Conservation (phyloP, 2,888 invertebrate genomes). For the Yponomeuta plumbellus region DNA sequence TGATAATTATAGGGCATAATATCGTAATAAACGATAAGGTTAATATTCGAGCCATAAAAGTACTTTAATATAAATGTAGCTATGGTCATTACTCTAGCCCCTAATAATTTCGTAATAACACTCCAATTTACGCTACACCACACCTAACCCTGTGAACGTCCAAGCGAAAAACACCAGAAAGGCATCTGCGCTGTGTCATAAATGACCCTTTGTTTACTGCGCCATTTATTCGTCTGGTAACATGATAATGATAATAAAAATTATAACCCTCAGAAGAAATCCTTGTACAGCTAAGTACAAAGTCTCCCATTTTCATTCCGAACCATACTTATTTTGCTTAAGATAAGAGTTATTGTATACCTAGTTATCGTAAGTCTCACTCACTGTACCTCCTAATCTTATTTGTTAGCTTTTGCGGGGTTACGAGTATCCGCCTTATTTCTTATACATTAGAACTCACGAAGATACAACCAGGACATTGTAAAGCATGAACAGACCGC, state of each 20-base stretch:
- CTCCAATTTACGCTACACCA: not conserved
- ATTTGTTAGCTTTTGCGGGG: not conserved
- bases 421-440: not conserved
- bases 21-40: too few relatives aligned
- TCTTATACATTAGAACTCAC: not conserved
- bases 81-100: not conserved
- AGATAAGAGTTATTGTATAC: too few relatives aligned
- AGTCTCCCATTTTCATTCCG: too few relatives aligned
- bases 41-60: too few relatives aligned
- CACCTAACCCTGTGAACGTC: not conserved
- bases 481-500: not conserved
- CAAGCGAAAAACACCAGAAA: conserved; percentile 15
- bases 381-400: too few relatives aligned
- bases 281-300: conserved; percentile 16
- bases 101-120: not conserved
- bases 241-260: conserved; percentile 62
- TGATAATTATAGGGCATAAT: too few relatives aligned
- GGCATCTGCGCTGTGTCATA: conserved; percentile 49
- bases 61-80: not conserved
- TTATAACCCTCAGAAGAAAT: conserved; percentile 49
- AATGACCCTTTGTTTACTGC: conserved; percentile 63
- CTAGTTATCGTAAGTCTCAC: too few relatives aligned
- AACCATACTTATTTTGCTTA: too few relatives aligned
- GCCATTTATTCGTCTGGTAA: conserved; percentile 52
- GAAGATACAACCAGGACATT: not conserved